These are phyloP conservation scores for Mactra quadrangularis DNA, from an alignment of 1,140 invertebrate genomes.

Conservation along the genomic window DNA sequence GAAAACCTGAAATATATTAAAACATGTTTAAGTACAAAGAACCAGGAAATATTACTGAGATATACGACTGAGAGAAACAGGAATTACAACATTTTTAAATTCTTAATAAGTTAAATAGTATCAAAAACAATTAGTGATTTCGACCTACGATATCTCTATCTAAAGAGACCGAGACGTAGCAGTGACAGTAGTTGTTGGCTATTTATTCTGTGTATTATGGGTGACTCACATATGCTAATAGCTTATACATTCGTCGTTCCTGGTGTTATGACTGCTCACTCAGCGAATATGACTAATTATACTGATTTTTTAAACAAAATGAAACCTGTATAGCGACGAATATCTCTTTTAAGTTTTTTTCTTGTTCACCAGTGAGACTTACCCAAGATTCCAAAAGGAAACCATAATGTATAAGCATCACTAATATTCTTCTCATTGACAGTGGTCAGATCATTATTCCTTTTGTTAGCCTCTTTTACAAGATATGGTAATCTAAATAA, in stretches of 20 bases:
- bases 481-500: constrained; percentile 70
- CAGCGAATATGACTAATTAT: too few relatives aligned
- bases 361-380: too few relatives aligned
- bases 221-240: too few relatives aligned
- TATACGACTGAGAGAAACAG: neutral
- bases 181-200: too few relatives aligned
- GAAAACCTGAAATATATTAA: constrained; percentile 73
- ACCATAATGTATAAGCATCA: constrained; percentile 66
- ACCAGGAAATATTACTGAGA: neutral
- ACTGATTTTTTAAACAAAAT: too few relatives aligned
- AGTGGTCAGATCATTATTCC: constrained; percentile 12
- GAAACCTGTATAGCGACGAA: too few relatives aligned
- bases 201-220: too few relatives aligned
- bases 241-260: too few relatives aligned
- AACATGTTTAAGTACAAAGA: neutral
- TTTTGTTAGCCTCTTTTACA: constrained; percentile 70
- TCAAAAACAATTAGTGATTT: neutral
- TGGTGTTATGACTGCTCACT: too few relatives aligned
- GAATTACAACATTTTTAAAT: neutral
- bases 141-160: neutral
- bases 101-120: neutral
- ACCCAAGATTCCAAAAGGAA: constrained; percentile 67
- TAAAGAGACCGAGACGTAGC: too few relatives aligned
- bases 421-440: constrained; percentile 42
- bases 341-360: too few relatives aligned